Conservation (phyloP, 2,113 vertebrate species). For the Chlamydotis undulata region DNA sequence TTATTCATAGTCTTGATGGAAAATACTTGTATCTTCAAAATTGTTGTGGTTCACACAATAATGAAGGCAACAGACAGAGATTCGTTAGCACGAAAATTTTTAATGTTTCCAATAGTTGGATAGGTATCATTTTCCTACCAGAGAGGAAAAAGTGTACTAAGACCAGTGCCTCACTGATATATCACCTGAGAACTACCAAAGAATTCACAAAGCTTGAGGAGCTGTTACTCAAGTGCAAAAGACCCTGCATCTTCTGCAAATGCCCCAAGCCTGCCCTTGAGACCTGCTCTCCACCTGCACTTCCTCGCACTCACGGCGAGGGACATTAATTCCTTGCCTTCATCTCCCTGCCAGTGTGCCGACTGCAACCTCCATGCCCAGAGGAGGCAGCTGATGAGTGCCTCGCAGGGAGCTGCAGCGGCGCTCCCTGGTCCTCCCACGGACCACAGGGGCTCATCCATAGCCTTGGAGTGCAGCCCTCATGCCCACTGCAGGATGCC, state of each 20-base stretch:
- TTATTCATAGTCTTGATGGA: conserved; percentile 78
- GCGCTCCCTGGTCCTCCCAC: neutral
- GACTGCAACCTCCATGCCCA: neutral
- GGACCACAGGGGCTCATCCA: neutral
- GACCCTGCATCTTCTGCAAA: neutral
- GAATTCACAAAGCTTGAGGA: neutral
- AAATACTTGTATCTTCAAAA: conserved; percentile 79
- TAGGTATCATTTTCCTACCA: conserved; percentile 22
- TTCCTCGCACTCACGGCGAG: neutral
- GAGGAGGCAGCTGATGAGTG: neutral
- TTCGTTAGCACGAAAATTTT: conserved; percentile 44
- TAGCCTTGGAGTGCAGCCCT: neutral
- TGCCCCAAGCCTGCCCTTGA: neutral
- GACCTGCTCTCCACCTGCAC: neutral
- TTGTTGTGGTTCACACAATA: conserved; percentile 70
- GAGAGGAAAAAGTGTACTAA: neutral
- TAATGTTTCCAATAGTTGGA: conserved; percentile 31
- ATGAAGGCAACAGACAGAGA: conserved; percentile 60
- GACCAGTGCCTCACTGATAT: conserved; percentile 14
- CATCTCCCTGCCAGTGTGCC: neutral
- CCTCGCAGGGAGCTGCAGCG: neutral
- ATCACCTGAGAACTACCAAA: conserved; percentile 23
- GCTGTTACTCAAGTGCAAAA: neutral
- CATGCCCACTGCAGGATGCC: neutral
- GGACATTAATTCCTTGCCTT: neutral